Evolutionary conservation across 2,113 vertebrate genomes (phyloP).

Genomic region (Ictalurus punctatus): DNA sequence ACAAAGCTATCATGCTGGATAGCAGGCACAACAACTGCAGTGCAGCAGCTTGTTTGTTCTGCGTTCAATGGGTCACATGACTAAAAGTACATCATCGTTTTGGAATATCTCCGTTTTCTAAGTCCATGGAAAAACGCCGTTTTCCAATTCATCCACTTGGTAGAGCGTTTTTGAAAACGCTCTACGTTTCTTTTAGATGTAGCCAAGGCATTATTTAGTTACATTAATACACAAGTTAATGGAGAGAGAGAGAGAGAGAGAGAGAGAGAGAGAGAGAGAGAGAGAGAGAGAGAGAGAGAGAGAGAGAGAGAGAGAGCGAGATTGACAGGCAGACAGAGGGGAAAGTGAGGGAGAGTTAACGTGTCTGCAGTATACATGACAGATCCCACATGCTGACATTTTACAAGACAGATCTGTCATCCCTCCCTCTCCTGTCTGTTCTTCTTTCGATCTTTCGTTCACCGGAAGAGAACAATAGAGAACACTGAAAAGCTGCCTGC

Average conservation of each 20-base stretch:
- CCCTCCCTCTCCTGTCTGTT: conserved; percentile 33
- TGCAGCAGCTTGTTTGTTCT: too few species aligned
- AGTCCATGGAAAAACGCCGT: too few species aligned
- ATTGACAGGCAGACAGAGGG: conserved; percentile 31
- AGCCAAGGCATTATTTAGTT: conserved; percentile 4
- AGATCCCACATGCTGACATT: conserved; percentile 48
- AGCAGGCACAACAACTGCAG: too few species aligned
- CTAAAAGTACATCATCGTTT: too few species aligned
- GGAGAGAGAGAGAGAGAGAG: conserved; percentile 13
- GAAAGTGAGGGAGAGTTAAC: conserved; percentile 11
- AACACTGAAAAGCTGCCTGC: conserved; percentile 47
- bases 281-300: conserved; percentile 29
- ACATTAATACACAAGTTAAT: neutral
- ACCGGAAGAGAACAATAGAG: conserved; percentile 51
- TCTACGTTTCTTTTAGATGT: neutral
- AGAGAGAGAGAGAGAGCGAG: conserved; percentile 6
- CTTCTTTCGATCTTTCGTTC: conserved; percentile 27
- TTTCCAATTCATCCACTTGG: too few species aligned
- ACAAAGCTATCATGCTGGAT: too few species aligned
- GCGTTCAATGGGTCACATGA: too few species aligned
- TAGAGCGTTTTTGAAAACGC: too few species aligned
- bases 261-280: conserved; percentile 6
- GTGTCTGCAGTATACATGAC: conserved; percentile 36
- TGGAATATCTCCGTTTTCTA: too few species aligned
- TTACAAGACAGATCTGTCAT: conserved; percentile 49